These are phyloP conservation scores for Pelusios castaneus DNA, from an alignment of 2,113 vertebrate species.

Conservation along the genomic window DNA sequence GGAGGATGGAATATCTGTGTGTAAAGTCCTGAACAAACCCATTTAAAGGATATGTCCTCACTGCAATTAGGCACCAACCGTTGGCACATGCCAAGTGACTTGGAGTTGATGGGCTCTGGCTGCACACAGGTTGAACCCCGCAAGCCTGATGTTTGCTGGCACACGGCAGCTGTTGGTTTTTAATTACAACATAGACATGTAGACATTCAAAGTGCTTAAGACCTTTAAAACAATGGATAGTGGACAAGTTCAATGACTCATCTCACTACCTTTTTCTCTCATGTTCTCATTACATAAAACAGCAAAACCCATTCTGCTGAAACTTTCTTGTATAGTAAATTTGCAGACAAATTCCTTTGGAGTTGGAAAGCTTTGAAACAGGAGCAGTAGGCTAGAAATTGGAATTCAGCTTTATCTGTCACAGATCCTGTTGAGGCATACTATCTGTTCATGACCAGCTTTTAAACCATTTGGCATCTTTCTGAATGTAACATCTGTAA, in stretches of 20 bases:
- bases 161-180: not conserved
- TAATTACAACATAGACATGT: not conserved
- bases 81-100: not conserved
- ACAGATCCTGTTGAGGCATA: conserved; percentile 58
- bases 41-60: not conserved
- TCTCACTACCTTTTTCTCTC: not conserved
- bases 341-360: conserved; percentile 59
- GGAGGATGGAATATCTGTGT: not conserved
- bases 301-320: not conserved
- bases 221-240: not conserved
- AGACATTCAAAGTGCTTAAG: not conserved
- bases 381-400: conserved; percentile 57
- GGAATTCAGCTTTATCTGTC: conserved; percentile 62
- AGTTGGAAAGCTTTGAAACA: conserved; percentile 63
- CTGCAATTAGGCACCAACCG: not conserved
- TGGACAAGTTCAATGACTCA: not conserved
- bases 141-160: not conserved
- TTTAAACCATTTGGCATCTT: too few relatives aligned
- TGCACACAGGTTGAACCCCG: not conserved
- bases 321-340: conserved; percentile 18
- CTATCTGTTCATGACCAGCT: too few relatives aligned
- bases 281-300: not conserved
- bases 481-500: conserved; percentile 28
- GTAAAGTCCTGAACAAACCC: not conserved
- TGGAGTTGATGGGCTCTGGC: not conserved